Evolutionary conservation across 2,113 vertebrate genomes (phyloP).

Genomic region (Mastomys natalensis): DNA sequence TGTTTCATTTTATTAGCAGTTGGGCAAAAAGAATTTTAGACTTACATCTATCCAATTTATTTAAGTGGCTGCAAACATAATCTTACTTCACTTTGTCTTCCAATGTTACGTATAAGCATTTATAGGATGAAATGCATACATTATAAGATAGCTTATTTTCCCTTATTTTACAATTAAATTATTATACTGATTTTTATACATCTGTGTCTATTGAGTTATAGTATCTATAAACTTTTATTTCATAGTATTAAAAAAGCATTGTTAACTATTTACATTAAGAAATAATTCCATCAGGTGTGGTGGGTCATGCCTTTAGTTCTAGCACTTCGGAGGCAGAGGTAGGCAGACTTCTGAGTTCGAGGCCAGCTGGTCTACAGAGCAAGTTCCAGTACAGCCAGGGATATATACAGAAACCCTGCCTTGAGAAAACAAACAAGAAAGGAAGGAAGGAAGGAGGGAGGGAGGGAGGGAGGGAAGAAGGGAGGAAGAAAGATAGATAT

Average conservation of each 20-base stretch:
- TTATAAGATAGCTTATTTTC: conserved; percentile 39
- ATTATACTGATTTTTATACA: neutral
- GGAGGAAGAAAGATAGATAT: too few relatives aligned
- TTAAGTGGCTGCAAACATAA: conserved; percentile 24
- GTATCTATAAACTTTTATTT: neutral
- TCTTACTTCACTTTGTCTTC: neutral
- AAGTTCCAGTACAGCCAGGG: too few relatives aligned
- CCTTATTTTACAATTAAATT: neutral
- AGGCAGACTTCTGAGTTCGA: too few relatives aligned
- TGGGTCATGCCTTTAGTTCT: too few relatives aligned
- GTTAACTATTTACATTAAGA: neutral
- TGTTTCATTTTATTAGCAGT: conserved; percentile 46
- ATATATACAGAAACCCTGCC: too few relatives aligned
- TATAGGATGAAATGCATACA: neutral
- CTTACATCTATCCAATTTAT: neutral
- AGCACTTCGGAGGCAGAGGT: too few relatives aligned
- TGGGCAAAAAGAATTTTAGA: conserved; percentile 1
- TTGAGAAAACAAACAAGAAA: too few relatives aligned
- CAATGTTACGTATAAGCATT: neutral
- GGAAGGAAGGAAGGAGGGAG: too few relatives aligned
- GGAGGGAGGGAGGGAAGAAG: too few relatives aligned
- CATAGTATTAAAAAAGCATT: conserved; percentile 10
- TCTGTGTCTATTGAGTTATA: conserved; percentile 14
- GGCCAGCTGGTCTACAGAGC: too few relatives aligned
- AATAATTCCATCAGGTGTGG: neutral